These are phyloP conservation scores for Guaruba guarouba DNA, from an alignment of 2,113 vertebrate species.

Conservation along the genomic window DNA sequence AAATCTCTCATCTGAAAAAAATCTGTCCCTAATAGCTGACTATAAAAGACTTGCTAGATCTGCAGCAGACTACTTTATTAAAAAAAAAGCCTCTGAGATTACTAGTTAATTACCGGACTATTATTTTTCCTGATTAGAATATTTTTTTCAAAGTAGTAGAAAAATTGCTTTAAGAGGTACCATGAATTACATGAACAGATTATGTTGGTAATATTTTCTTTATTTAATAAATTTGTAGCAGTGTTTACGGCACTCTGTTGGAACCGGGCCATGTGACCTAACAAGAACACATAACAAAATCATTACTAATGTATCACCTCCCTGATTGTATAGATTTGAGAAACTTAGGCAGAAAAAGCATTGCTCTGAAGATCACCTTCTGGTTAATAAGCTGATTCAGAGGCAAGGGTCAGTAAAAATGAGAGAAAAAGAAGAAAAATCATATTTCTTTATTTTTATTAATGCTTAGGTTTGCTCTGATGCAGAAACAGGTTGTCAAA, in stretches of 20 bases:
- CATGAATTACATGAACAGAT: background rate
- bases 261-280: background rate
- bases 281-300: background rate
- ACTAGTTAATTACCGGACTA: background rate
- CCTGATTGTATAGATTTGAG: background rate
- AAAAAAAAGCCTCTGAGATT: background rate
- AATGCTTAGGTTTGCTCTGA: background rate
- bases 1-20: conserved; percentile 63
- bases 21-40: conserved; percentile 31
- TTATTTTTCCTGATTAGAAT: background rate
- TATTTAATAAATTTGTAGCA: background rate
- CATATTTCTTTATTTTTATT: background rate
- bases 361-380: background rate
- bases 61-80: background rate
- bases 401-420: background rate
- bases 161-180: background rate
- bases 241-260: background rate
- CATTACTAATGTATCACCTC: background rate
- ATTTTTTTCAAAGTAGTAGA: background rate
- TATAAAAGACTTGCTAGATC: background rate
- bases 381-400: background rate
- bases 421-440: background rate
- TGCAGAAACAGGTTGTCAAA: background rate
- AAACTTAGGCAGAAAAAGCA: background rate
- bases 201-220: background rate